Evolutionary conservation across 2,888 invertebrate species (phyloP), one percentile per base, ranked within the genome.

Genomic region (Tiliacea aurago): DNA sequence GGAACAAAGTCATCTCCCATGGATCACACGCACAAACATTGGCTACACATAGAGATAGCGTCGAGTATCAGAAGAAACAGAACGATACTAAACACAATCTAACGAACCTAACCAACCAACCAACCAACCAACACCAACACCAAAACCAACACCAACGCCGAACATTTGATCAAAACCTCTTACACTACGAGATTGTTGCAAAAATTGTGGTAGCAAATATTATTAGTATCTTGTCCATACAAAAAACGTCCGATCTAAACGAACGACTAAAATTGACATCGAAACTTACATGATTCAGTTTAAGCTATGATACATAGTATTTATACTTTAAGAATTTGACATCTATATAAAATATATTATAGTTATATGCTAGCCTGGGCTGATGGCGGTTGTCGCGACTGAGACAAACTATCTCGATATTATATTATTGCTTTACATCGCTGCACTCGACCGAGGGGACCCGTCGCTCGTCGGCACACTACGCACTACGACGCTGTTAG

Each of bases 211-310:
- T 94, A 95, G 95, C 95, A 95, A 95, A 95, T 89, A 78, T 86
- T 86, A 87, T 73, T 76, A 87, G 79, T 86, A 87, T 79, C 84
- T 87, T 81, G 80, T 89, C 88, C 91, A 92, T 95, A 95, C 93
- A 95, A 95, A 93, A 88, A 84, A 84, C 83, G 86, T 89, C 88
- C 94, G 91, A 87, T 80, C 93, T 93, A 92, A 88, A 90, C 92
- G 93, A 88, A 90, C 91, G 81, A 86, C 95, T 95, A 96, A 93
- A 96, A 96, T 96, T 96, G 96, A 96, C 96, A 95, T 95, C 94
- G 93, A 95, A 93, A 93, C 94, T 94, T 95, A 95, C 94, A 95
- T 91, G 92, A 94, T 91, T 92, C 89, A 87, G 84, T 93, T 92
- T 94, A 95, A 94, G 94, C 95, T 95, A 95, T 94, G 91, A 93